phyloP scores from a whole-genome alignment of 2,888 invertebrate species.

The Eupithecia subfuscata region DNA sequence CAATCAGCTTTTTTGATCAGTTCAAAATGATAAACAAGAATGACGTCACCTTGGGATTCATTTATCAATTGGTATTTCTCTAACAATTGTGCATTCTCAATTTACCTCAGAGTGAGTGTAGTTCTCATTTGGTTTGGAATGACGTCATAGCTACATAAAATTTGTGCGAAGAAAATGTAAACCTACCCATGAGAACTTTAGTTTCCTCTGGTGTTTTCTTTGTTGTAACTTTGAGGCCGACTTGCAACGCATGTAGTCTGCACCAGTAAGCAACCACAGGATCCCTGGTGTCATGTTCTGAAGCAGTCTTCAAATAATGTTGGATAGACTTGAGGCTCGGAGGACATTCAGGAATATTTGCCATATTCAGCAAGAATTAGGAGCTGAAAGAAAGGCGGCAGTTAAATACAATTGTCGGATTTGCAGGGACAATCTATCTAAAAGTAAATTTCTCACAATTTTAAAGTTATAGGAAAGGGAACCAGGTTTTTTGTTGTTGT shows the following conservation, averaged over 20 bases:
- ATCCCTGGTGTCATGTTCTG: slow-evolving; percentile 95
- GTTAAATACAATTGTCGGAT: neutral
- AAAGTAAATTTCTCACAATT: neutral
- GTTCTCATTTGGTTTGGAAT: neutral
- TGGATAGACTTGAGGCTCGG: slow-evolving; percentile 92
- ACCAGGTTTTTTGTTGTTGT: neutral
- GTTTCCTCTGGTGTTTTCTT: slow-evolving; percentile 94
- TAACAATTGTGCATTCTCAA: neutral
- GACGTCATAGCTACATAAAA: slow-evolving; percentile 14
- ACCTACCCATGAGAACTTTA: slow-evolving; percentile 87
- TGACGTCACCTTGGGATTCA: neutral
- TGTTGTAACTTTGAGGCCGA: slow-evolving; percentile 89
- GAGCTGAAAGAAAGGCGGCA: neutral
- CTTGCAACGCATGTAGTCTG: slow-evolving; percentile 95
- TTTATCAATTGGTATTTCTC: neutral
- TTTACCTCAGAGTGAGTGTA: neutral
- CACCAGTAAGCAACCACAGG: slow-evolving; percentile 97
- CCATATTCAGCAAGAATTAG: slow-evolving; percentile 50
- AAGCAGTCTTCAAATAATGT: slow-evolving; percentile 95
- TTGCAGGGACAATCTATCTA: neutral
- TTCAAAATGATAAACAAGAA: neutral
- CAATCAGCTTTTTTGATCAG: neutral
- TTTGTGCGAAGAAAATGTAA: slow-evolving; percentile 4
- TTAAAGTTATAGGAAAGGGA: neutral
- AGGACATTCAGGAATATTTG: slow-evolving; percentile 87